Base-by-base conservation (phyloP, 2,888 invertebrate species). In the Aleiodes testaceus region DNA sequence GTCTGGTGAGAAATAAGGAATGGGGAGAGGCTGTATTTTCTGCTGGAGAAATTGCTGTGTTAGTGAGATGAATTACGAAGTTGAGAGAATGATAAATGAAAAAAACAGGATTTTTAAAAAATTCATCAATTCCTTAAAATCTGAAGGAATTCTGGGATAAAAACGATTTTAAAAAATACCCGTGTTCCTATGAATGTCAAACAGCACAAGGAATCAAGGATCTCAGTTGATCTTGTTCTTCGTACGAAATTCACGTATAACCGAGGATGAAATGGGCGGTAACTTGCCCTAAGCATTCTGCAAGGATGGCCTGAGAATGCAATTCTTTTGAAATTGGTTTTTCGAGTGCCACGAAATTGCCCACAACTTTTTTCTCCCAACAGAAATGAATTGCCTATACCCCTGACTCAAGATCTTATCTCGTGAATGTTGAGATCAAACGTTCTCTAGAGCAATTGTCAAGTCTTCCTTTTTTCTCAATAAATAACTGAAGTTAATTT, bases 311-410 rank as follows among this genome's bases (percentile, higher is more conserved):
- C 80, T 82, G 78, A 79, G 81, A 81, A 82, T 84, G 84, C 84
- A 81, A 84, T 85, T 84, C 83, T 83, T 84, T 77, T 78, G 78
- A 82, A 82, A 85, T 84, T 84, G 84, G 79, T 81, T 82, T 81
- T 78, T 78, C 80, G 78, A 79, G 82, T 75, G 81, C 79, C 81
- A 69, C 76, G 81, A 79, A 77, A 84, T 84, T 81, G 83, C 74
- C 78, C 76, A 79, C 83, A 78, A 81, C 81, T 82, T 81, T 16
- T 42, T 59, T 36, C 3, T 49, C 36, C 42, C 30, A 14, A 30
- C 30, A 30, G 77, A 79, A 77, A 78, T 75, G 80, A 82, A 84
- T 81, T 73, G 77, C 65, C 66, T 50, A 59, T 30, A 26, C 63
- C 65, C 65, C 69, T 66, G 45, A 26, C 63, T 42, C 18, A 16